Evolutionary conservation across 2,797 vertebrate genomes (phyloP), one percentile per base, ranked within the genome.

Genomic region (Gobio occitaniae): DNA sequence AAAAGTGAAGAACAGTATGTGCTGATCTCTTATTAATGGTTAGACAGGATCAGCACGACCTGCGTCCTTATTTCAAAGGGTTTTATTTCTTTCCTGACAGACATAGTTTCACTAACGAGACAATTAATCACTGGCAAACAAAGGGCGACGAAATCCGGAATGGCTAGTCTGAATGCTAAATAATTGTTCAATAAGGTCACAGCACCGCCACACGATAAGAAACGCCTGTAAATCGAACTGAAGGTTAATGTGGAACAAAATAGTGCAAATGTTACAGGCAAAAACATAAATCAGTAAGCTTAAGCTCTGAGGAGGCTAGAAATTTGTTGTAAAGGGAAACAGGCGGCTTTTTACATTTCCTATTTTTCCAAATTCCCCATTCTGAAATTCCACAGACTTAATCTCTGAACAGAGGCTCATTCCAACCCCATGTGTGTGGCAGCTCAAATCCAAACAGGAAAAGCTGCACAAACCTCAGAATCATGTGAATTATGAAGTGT

Each of bases 1-100:
- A 56, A 77, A 52, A 44, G 65, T 72, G 56, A 65, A 32, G 29
- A 81, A 83, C 72, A 76, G 47, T 21, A 6, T 56, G 48, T 76
- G 61, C 82, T 66, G 72, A 76, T 66, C 32, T 74, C 41, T n/a
- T 66, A 72, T 54, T 76, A 83, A 77, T 68, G 21, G 36, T 66
- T 29, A 77, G 21, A 75, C 7, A 9, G 36, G 61, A 84, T 78
- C 50, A 69, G 82, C 25, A 56, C 6, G 10, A 83, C 71, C 32
- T 72, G 54, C 16, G 11, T 65, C 21, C 47, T 29, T 82, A 16
- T 44, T 69, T 84, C 61, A 68, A 54, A 84, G 16, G n/a, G 2
- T 25, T 68, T 84, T 68, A 54, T 54, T 77, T 21, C 36, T 50
- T 52, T 76, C 17, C 25, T 21, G 8, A 59, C 65, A 78, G n/a